Evolutionary conservation across 2,888 invertebrate genomes (phyloP).

Genomic region (Lepidocyrtoides sp.): DNA sequence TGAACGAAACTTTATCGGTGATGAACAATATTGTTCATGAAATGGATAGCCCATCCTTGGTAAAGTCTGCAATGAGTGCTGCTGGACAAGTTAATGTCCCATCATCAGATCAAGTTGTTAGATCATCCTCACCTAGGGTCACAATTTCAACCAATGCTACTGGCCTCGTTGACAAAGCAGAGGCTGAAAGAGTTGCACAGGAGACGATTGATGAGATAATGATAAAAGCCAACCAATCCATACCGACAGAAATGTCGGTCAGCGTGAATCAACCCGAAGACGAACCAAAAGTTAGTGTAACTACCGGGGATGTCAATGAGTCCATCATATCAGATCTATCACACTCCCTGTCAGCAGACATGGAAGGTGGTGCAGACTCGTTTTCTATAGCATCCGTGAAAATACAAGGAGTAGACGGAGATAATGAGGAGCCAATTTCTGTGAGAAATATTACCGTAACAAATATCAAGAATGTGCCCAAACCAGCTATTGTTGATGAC

Average conservation of each 20-base stretch:
- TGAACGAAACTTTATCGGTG: slow-evolving; percentile 83
- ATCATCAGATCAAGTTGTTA: not conserved
- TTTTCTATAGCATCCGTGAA: slow-evolving; percentile 71
- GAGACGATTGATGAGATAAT: slow-evolving; percentile 83
- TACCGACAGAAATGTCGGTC: slow-evolving; percentile 58
- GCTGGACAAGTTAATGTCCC: not conserved
- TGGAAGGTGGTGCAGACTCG: slow-evolving; percentile 64
- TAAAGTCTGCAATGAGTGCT: slow-evolving; percentile 64
- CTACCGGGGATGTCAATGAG: slow-evolving; percentile 36
- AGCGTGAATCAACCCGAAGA: slow-evolving; percentile 45
- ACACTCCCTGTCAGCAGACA: slow-evolving; percentile 39
- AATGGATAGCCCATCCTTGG: slow-evolving; percentile 79
- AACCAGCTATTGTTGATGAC: slow-evolving; percentile 38
- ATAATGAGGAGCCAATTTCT: slow-evolving; percentile 70
- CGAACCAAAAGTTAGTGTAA: slow-evolving; percentile 69
- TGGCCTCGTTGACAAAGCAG: slow-evolving; percentile 70
- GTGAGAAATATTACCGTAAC: slow-evolving; percentile 80
- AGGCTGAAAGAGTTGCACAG: slow-evolving; percentile 81
- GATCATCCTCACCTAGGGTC: slow-evolving; percentile 3
- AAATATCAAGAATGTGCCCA: slow-evolving; percentile 70
- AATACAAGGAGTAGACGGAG: slow-evolving; percentile 63
- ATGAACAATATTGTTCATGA: slow-evolving; percentile 83
- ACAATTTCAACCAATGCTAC: slow-evolving; percentile 74
- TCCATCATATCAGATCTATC: slow-evolving; percentile 26
- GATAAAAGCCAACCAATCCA: slow-evolving; percentile 67